Conservation (phyloP, 2,888 invertebrate genomes). For the Nudaria mundana region DNA sequence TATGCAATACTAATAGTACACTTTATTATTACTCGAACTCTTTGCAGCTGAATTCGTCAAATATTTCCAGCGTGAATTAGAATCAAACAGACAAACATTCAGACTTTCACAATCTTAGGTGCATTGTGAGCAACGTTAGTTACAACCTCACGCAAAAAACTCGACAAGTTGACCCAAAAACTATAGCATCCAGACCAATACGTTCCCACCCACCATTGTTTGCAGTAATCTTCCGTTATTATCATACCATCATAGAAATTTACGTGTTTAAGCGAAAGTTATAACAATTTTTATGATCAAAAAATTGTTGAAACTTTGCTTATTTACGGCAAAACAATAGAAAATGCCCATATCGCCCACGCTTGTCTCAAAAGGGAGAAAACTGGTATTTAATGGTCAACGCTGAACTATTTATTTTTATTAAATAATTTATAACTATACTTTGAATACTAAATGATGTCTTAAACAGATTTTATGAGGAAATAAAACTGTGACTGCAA, state of each 20-base stretch:
- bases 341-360: constrained; percentile 19
- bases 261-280: constrained; percentile 19
- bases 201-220: not conserved
- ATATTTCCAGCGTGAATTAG: too few species aligned
- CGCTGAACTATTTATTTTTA: constrained; percentile 23
- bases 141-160: too few species aligned
- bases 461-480: constrained; percentile 8
- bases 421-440: constrained; percentile 19
- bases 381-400: constrained; percentile 16
- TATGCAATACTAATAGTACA: too few species aligned
- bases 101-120: too few species aligned
- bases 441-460: constrained; percentile 20
- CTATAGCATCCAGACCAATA: too few species aligned
- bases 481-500: constrained; percentile 3
- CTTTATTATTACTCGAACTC: too few species aligned
- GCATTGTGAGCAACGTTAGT: too few species aligned
- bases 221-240: constrained; percentile 12
- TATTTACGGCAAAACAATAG: constrained; percentile 34
- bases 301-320: constrained; percentile 10
- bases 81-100: too few species aligned
- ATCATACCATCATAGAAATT: constrained; percentile 17
- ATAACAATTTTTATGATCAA: constrained; percentile 21
- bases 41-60: too few species aligned
- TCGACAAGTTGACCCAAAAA: too few species aligned
- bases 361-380: constrained; percentile 6